phyloP scores from a whole-genome alignment of 35 echinoderm and acorn worm genomes.

The Anneissia japonica region DNA sequence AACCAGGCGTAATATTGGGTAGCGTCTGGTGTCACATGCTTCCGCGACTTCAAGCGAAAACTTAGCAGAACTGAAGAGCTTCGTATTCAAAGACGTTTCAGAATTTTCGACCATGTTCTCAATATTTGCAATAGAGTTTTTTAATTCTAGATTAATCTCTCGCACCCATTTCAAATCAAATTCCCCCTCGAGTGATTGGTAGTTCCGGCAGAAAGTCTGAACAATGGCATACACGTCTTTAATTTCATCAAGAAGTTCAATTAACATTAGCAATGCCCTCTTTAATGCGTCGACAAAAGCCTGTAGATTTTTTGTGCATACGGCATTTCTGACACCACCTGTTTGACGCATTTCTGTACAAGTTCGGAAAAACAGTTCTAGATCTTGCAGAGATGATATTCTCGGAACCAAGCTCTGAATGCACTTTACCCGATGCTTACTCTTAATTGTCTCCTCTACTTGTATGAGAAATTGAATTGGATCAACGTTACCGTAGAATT shows the following conservation, averaged over 20 bases:
- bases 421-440: slow-evolving; percentile 69
- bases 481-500: slow-evolving; percentile 83
- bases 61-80: slow-evolving; percentile 80
- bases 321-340: slow-evolving; percentile 74
- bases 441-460: slow-evolving; percentile 90
- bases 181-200: slow-evolving; percentile 84
- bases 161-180: slow-evolving; percentile 88
- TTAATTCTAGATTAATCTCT: slow-evolving; percentile 75
- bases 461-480: slow-evolving; percentile 87
- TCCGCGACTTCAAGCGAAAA: slow-evolving; percentile 92
- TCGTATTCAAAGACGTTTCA: slow-evolving; percentile 48
- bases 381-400: slow-evolving; percentile 52
- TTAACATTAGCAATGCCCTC: slow-evolving; percentile 29
- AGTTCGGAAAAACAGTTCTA: slow-evolving; percentile 66
- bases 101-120: slow-evolving; percentile 36
- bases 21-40: slow-evolving; percentile 70
- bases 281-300: slow-evolving; percentile 58
- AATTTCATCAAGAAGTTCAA: slow-evolving; percentile 69
- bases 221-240: slow-evolving; percentile 55
- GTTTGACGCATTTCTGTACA: slow-evolving; percentile 62
- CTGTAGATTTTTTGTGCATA: slow-evolving; percentile 72
- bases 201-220: slow-evolving; percentile 81
- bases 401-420: slow-evolving; percentile 58
- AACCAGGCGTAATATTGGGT: slow-evolving; percentile 67
- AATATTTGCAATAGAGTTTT: slow-evolving; percentile 47